Conservation (phyloP, 1,140 invertebrate genomes). For the Meloidogyne exigua region DNA sequence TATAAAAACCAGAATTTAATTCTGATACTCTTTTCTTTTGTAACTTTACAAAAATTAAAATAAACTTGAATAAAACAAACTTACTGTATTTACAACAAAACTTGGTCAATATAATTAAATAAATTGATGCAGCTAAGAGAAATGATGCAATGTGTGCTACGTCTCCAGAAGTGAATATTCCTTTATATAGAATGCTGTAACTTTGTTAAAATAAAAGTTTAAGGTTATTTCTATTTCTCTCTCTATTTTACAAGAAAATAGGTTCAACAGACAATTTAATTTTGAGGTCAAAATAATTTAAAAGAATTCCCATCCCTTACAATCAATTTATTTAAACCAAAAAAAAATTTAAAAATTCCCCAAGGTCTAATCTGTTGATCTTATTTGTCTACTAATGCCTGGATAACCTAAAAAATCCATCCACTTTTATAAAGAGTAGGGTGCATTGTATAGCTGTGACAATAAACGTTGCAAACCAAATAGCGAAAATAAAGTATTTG, state of each 20-base stretch:
- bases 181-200: not conserved
- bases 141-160: not conserved
- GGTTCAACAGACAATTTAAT: no score
- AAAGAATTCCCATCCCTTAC: no score
- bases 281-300: no score
- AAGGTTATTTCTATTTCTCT: no score
- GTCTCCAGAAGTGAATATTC: not conserved
- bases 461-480: not conserved
- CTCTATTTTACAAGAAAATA: no score
- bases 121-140: not conserved
- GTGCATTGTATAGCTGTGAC: not conserved
- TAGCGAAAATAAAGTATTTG: not conserved
- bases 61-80: not conserved
- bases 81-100: not conserved
- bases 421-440: not conserved
- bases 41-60: no score
- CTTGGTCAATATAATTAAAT: not conserved
- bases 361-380: no score
- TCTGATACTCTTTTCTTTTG: no score
- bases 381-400: no score
- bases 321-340: no score
- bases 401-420: not conserved
- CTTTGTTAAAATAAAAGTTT: not conserved
- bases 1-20: no score
- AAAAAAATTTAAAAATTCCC: no score